These are phyloP conservation scores for Thalpophila matura DNA, from an alignment of 2,888 invertebrate genomes.

Conservation along the genomic window DNA sequence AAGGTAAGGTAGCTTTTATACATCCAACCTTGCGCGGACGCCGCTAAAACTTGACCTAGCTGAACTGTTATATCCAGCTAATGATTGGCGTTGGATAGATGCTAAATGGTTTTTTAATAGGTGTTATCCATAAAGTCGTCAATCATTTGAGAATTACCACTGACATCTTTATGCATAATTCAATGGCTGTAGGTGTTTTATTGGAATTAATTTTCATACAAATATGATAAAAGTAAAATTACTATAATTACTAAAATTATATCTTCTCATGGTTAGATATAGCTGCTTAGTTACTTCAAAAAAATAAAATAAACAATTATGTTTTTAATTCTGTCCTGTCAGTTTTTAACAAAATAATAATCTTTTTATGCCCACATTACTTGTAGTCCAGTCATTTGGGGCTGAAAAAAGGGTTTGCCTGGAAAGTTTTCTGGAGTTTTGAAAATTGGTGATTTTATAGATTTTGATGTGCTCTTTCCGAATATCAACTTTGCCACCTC, in stretches of 20 bases:
- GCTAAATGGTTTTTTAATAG: conserved; percentile 56
- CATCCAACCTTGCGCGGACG: conserved; percentile 64
- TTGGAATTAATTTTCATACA: conserved; percentile 23
- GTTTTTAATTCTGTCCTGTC: conserved; percentile 10
- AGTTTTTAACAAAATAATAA: conserved; percentile 10
- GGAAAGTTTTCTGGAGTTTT: too few species aligned
- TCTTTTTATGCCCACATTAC: not conserved
- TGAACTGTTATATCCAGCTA: conserved; percentile 48
- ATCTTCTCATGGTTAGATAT: not conserved
- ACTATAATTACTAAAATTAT: too few species aligned
- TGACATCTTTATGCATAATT: conserved; percentile 23
- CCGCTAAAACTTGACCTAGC: conserved; percentile 74
- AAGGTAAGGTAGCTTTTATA: conserved; percentile 45
- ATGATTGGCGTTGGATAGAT: conserved; percentile 57
- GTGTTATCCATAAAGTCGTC: conserved; percentile 31
- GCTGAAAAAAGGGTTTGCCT: too few species aligned
- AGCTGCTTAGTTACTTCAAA: not conserved
- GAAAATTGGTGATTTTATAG: too few species aligned
- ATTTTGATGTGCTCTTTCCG: too few species aligned
- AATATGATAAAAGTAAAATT: conserved; percentile 6
- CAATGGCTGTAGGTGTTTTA: conserved; percentile 3
- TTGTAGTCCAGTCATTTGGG: too few species aligned
- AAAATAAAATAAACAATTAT: conserved; percentile 6
- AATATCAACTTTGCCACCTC: too few species aligned
- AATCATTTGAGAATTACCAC: conserved; percentile 39